These are phyloP conservation scores for Mandrillus leucophaeus DNA, from an alignment of 2,113 vertebrate species.

Conservation along the genomic window DNA sequence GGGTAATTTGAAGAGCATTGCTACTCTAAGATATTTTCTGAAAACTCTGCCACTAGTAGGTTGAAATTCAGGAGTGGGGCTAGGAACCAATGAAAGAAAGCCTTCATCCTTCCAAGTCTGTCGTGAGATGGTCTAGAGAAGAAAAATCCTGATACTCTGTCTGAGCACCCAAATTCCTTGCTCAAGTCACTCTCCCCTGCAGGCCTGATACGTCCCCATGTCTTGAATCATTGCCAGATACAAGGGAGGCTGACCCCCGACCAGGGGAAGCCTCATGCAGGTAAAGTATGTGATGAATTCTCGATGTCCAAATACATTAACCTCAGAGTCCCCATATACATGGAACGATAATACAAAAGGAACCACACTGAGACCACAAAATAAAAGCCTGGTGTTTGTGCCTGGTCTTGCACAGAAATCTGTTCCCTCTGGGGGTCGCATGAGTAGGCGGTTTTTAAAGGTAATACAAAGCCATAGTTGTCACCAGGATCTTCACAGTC, in stretches of 20 bases:
- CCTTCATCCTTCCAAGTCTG: neutral
- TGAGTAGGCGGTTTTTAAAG: neutral
- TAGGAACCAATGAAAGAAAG: neutral
- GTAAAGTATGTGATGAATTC: neutral
- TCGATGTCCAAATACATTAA: neutral
- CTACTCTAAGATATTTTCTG: neutral
- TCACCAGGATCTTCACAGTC: neutral
- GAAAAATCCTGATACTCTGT: neutral
- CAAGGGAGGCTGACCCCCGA: neutral
- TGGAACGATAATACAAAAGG: neutral
- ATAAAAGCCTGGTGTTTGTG: neutral
- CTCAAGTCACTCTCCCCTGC: neutral
- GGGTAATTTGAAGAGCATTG: neutral
- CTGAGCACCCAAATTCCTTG: neutral
- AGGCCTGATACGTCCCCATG: too few species aligned
- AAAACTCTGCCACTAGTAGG: neutral
- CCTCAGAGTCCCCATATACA: neutral
- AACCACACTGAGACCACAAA: neutral
- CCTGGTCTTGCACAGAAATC: neutral
- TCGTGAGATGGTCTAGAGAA: neutral
- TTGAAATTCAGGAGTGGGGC: neutral
- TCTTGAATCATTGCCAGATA: neutral
- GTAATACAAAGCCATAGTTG: neutral
- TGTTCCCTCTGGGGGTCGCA: neutral
- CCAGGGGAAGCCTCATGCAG: neutral